A percentile compares a stretch with the other conserved stretches of the same genome.
Evolutionary conservation across 2,797 vertebrate genomes (phyloP).

Genomic region (Psittacula echo): DNA sequence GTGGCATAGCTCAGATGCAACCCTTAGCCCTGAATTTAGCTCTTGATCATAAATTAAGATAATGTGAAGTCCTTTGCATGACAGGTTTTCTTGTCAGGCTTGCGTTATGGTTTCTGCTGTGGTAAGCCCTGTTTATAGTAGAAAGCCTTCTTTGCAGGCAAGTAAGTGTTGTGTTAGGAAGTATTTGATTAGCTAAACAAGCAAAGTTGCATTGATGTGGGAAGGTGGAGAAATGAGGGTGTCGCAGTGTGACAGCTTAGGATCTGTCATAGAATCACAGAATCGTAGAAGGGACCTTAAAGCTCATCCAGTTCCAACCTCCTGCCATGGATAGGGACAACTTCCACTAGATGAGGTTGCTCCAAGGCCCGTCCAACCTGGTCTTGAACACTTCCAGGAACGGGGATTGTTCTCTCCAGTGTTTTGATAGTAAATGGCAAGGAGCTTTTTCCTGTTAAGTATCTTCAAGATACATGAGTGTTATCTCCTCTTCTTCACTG

Average conservation of each 20-base stretch:
- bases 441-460: background rate
- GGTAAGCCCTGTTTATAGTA: background rate
- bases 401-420: background rate
- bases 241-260: background rate
- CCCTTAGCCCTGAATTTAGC: background rate
- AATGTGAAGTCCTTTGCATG: accelerated
- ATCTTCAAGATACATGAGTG: background rate
- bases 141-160: background rate
- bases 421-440: background rate
- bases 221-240: background rate
- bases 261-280: background rate
- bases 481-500: background rate
- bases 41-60: background rate
- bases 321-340: background rate
- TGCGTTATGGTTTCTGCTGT: background rate
- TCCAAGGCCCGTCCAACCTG: background rate
- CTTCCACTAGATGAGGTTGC: background rate
- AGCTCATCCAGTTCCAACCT: background rate
- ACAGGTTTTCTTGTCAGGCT: background rate
- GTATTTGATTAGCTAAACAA: conserved; percentile 1
- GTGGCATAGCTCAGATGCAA: accelerated
- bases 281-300: background rate
- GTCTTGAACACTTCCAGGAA: background rate
- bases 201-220: background rate
- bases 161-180: background rate